Percentiles rank a stretch among this genome's conserved stretches.
Conservation (phyloP, 2,888 invertebrate genomes). For the Dicyrtoma fusca region DNA sequence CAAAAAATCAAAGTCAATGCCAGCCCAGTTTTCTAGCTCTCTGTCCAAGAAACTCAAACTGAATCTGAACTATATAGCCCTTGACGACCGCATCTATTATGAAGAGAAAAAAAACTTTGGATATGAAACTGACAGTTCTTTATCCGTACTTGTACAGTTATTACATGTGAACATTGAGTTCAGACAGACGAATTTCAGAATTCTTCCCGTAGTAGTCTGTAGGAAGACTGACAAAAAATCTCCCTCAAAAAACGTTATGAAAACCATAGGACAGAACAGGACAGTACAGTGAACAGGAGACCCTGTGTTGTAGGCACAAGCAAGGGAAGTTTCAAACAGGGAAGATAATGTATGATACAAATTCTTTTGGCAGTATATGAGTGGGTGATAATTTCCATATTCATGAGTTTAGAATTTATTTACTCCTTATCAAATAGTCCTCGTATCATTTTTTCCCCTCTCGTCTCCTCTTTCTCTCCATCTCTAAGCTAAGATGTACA, state of each 20-base stretch:
- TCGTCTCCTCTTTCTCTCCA: background rate
- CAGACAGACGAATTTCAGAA: too few relatives aligned
- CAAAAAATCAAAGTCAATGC: too few relatives aligned
- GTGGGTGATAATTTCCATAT: conserved; percentile 46
- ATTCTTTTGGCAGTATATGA: conserved; percentile 38
- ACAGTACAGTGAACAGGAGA: background rate
- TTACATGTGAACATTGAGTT: too few relatives aligned
- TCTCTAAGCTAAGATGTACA: too few relatives aligned
- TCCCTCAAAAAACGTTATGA: background rate
- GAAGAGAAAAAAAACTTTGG: too few relatives aligned
- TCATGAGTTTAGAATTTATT: conserved; percentile 39
- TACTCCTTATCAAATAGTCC: conserved; percentile 29
- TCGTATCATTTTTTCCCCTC: background rate
- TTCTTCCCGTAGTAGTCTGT: too few relatives aligned
- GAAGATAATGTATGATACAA: conserved; percentile 19
- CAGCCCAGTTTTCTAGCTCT: too few relatives aligned
- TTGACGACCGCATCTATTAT: too few relatives aligned
- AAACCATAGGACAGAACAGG: background rate
- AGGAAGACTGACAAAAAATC: background rate
- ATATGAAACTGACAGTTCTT: too few relatives aligned
- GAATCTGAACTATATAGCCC: too few relatives aligned
- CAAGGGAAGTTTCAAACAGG: background rate
- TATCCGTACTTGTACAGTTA: too few relatives aligned
- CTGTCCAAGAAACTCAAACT: too few relatives aligned
- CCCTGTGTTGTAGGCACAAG: background rate